Evolutionary conservation across 2,113 vertebrate species (phyloP).

Genomic region (Sula dactylatra): DNA sequence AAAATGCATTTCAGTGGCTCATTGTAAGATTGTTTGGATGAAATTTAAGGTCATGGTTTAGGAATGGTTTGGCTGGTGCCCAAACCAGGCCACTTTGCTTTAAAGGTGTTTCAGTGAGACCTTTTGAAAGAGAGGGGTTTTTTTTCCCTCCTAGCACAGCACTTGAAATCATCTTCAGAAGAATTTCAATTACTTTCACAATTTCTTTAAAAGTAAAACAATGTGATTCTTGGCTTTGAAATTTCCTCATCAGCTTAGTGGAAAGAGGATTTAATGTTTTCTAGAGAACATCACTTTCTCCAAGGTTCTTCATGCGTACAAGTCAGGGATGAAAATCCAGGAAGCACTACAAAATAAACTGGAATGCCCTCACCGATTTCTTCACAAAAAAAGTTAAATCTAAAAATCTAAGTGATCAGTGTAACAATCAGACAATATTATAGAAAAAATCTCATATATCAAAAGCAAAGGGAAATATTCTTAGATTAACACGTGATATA

Average conservation of each 20-base stretch:
- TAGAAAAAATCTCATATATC: not conserved
- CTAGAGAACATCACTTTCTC: not conserved
- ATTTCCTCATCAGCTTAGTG: not conserved
- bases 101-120: not conserved
- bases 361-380: fast-evolving
- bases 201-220: not conserved
- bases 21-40: not conserved
- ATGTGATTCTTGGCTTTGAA: not conserved
- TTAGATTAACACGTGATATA: fast-evolving
- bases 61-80: not conserved
- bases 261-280: not conserved
- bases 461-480: not conserved
- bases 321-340: not conserved
- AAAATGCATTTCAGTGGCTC: not conserved
- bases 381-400: not conserved
- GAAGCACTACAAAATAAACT: not conserved
- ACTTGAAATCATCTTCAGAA: not conserved
- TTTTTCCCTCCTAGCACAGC: not conserved
- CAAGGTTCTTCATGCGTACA: not conserved
- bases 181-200: not conserved
- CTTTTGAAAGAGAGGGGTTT: not conserved
- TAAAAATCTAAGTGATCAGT: not conserved
- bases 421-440: not conserved
- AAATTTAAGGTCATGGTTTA: not conserved
- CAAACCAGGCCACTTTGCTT: not conserved